These are phyloP conservation scores for Polypedilum pembai DNA, from an alignment of 1,140 invertebrate genomes.

Conservation along the genomic window DNA sequence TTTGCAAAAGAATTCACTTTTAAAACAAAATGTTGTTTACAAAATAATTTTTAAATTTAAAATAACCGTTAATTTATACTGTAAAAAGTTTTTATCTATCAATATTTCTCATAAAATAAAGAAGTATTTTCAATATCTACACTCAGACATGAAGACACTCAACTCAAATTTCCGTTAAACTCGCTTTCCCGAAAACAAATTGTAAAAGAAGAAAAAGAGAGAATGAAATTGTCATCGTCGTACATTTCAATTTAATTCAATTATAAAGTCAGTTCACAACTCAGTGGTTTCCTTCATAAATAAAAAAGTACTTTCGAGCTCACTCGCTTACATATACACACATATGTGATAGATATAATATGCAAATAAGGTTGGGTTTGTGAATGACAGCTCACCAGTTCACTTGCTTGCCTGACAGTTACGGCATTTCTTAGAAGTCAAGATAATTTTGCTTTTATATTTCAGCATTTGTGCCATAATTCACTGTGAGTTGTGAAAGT, in stretches of 20 bases:
- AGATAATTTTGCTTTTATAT: not conserved
- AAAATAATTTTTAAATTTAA: too few species aligned
- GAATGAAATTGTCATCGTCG: too few species aligned
- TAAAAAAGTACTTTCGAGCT: slow-evolving; percentile 9
- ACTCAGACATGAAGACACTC: too few species aligned
- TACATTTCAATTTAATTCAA: slow-evolving; percentile 19
- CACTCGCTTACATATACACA: not conserved
- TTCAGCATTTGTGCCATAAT: not conserved
- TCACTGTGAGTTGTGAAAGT: not conserved
- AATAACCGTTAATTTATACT: too few species aligned
- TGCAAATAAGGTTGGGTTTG: not conserved
- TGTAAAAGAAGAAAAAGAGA: too few species aligned
- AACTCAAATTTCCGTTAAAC: too few species aligned
- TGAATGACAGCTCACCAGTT: not conserved
- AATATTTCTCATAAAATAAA: too few species aligned
- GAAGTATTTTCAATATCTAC: too few species aligned
- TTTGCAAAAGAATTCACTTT: too few species aligned
- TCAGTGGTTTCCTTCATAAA: slow-evolving; percentile 10
- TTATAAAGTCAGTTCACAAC: slow-evolving; percentile 8
- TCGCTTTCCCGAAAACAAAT: too few species aligned
- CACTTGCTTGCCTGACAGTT: not conserved
- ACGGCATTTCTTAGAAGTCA: slow-evolving; percentile 7
- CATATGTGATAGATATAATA: not conserved
- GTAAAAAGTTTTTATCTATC: too few species aligned
- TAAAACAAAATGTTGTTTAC: too few species aligned